Evolutionary conservation across 2,888 invertebrate species (phyloP).

Genomic region (Neoscelio sp.): DNA sequence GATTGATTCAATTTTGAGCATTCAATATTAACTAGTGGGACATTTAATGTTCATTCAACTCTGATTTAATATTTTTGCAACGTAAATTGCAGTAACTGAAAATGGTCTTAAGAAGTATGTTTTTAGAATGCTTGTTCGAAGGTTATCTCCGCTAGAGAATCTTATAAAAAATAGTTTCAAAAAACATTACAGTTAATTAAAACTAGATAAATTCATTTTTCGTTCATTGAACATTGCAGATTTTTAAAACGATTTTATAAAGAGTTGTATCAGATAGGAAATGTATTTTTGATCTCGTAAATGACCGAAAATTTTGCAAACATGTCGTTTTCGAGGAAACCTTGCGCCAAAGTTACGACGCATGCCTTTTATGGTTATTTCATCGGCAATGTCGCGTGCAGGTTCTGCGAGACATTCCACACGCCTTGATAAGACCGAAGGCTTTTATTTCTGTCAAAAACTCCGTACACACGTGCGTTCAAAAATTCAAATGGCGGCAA

Average conservation of each 20-base stretch:
- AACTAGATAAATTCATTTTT: too few species aligned
- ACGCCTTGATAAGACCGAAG: conserved; percentile 53
- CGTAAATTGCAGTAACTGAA: too few species aligned
- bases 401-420: conserved; percentile 64
- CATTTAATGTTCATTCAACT: too few species aligned
- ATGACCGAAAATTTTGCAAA: conserved; percentile 62
- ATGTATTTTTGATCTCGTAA: conserved; percentile 65
- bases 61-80: too few species aligned
- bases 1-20: too few species aligned
- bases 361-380: conserved; percentile 67
- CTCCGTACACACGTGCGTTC: conserved; percentile 13
- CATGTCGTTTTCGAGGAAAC: conserved; percentile 63
- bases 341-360: conserved; percentile 54
- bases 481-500: neutral
- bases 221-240: too few species aligned
- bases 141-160: too few species aligned
- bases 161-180: too few species aligned
- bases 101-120: too few species aligned
- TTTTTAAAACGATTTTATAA: conserved; percentile 59
- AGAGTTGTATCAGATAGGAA: conserved; percentile 62
- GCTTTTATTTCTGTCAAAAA: conserved; percentile 61
- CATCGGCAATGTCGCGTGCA: conserved; percentile 68
- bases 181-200: too few species aligned
- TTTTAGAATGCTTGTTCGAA: too few species aligned
- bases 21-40: too few species aligned